Percentiles rank a stretch among this genome's conserved stretches.
These are phyloP conservation scores for Empis livida DNA, from an alignment of 2,888 invertebrate species.

Conservation along the genomic window DNA sequence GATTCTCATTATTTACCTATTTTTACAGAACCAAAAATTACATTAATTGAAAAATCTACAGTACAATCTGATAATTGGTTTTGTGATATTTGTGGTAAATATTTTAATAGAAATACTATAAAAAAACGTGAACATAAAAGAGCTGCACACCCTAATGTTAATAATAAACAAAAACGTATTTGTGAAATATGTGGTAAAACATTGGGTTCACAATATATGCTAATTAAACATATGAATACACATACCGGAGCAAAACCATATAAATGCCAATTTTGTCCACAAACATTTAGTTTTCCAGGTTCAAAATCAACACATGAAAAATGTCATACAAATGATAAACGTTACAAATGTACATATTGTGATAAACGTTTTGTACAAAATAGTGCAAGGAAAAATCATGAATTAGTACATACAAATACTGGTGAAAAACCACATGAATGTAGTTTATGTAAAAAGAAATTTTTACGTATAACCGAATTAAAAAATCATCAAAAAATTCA, in stretches of 20 bases:
- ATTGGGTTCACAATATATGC: not conserved
- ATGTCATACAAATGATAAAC: not conserved
- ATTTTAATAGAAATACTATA: not conserved
- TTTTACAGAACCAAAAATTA: no score
- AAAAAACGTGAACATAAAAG: not conserved
- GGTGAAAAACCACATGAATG: not conserved
- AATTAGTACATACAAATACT: not conserved
- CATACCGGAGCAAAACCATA: not conserved
- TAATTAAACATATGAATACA: not conserved
- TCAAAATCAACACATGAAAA: not conserved
- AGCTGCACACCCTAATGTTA: not conserved
- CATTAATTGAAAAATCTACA: no score
- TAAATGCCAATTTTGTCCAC: not conserved
- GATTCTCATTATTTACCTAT: not conserved
- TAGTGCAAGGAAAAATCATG: not conserved
- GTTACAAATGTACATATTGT: not conserved
- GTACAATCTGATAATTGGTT: not conserved
- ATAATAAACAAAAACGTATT: not conserved
- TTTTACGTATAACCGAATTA: not conserved
- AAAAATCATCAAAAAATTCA: not conserved
- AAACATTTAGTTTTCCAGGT: not conserved
- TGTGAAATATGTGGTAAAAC: constrained; percentile 1
- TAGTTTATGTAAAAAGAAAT: not conserved
- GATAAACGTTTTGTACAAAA: not conserved
- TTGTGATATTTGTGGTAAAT: not conserved